Conservation (phyloP, 2,797 vertebrate genomes). For the Rhabdophis nuchalis region DNA sequence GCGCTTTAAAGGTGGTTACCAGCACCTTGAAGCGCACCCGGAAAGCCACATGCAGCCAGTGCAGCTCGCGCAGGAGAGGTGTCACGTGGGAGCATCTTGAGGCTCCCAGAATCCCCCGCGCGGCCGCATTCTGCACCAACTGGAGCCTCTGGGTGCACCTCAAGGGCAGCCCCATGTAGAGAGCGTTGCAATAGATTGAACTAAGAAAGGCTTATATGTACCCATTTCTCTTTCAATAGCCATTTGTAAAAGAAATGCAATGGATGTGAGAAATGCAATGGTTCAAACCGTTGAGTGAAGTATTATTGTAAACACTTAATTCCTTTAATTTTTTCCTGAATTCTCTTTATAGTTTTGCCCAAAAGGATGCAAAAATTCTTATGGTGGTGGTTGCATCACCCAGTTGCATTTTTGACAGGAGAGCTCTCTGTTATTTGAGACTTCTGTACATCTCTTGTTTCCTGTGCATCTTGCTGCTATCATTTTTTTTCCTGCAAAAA, state of each 20-base stretch:
- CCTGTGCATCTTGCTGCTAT: not conserved
- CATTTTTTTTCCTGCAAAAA: not conserved
- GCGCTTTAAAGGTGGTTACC: too few species aligned
- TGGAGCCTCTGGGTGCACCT: too few species aligned
- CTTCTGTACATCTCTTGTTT: not conserved
- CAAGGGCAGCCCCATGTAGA: too few species aligned
- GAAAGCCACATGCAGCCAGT: too few species aligned
- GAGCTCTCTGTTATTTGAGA: not conserved
- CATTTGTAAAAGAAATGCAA: not conserved
- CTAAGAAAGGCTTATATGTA: not conserved
- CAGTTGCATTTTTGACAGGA: not conserved
- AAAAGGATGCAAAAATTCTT: not conserved
- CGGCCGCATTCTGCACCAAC: too few species aligned
- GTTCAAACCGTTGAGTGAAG: not conserved
- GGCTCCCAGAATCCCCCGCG: too few species aligned
- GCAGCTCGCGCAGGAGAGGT: too few species aligned
- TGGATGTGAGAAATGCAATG: not conserved
- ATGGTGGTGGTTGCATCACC: not conserved
- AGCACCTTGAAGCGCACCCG: too few species aligned
- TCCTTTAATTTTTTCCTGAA: not conserved
- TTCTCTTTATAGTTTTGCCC: not conserved
- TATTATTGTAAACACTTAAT: not conserved
- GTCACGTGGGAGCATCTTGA: too few species aligned
- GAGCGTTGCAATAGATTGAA: too few species aligned
- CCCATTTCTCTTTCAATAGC: not conserved